Evolutionary conservation across 2,797 vertebrate species (phyloP).

Genomic region (Scleropages formosus): DNA sequence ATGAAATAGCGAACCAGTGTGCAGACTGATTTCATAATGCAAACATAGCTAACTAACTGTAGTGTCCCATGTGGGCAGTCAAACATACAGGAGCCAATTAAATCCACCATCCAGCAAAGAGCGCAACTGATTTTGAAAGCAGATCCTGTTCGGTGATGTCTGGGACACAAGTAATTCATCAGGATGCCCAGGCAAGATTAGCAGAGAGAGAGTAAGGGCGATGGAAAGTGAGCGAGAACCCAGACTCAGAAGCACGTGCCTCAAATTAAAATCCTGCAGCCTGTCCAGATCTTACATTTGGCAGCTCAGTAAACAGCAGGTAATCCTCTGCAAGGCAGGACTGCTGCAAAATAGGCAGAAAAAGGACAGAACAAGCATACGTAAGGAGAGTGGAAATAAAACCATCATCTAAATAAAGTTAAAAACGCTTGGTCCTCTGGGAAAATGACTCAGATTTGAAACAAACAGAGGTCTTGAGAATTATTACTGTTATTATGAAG

Average conservation of each 20-base stretch:
- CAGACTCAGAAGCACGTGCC: slow-evolving; percentile 44
- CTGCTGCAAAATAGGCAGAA: neutral
- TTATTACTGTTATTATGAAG: neutral
- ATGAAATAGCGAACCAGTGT: neutral
- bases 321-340: slow-evolving; percentile 38
- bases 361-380: slow-evolving; percentile 21
- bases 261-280: slow-evolving; percentile 56
- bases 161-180: slow-evolving; percentile 40
- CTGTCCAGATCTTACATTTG: slow-evolving; percentile 49
- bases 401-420: slow-evolving; percentile 59
- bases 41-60: no score
- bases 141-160: slow-evolving; percentile 24
- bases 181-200: slow-evolving; percentile 1
- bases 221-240: no score
- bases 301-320: slow-evolving; percentile 41
- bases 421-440: slow-evolving; percentile 44
- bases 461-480: slow-evolving; percentile 29
- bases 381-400: slow-evolving; percentile 54
- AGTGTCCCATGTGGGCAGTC: neutral
- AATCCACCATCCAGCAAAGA: slow-evolving; percentile 23
- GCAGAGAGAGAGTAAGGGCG: slow-evolving; percentile 30
- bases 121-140: neutral
- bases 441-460: slow-evolving; percentile 48
- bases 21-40: neutral
- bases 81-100: slow-evolving; percentile 1